phyloP scores from a whole-genome alignment of 1,140 invertebrate genomes.

The Steinernema feltiae region DNA sequence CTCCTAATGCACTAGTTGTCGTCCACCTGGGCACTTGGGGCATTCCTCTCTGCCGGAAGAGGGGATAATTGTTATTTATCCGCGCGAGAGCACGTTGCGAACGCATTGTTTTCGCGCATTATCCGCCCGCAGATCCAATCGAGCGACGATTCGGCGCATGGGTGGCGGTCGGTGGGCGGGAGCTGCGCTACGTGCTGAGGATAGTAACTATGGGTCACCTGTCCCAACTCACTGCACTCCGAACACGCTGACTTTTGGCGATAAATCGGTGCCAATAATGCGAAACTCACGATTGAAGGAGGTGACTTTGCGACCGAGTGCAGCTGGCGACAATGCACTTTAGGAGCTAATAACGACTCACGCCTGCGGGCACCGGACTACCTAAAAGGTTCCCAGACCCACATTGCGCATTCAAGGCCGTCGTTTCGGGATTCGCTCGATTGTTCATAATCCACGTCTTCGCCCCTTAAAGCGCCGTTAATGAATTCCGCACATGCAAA shows the following conservation, averaged over 20 bases:
- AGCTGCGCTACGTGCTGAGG: too few relatives aligned
- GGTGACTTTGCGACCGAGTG: too few relatives aligned
- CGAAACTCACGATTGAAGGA: too few relatives aligned
- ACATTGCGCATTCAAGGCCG: neutral
- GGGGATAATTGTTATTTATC: constrained; percentile 8
- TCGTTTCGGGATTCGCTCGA: neutral
- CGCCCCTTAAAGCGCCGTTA: neutral
- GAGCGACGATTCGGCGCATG: neutral
- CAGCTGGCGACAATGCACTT: too few relatives aligned
- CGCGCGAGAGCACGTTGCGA: neutral
- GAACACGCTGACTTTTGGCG: too few relatives aligned
- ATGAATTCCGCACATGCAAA: neutral
- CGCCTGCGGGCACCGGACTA: too few relatives aligned
- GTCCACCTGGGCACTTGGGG: neutral
- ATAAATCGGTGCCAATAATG: too few relatives aligned
- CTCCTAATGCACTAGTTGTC: neutral
- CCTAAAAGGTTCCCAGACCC: too few relatives aligned
- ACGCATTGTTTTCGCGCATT: constrained; percentile 10
- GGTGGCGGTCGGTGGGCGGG: neutral
- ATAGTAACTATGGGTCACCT: too few relatives aligned
- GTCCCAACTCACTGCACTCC: neutral
- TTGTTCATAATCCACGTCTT: neutral
- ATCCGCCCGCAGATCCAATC: neutral
- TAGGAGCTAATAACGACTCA: too few relatives aligned
- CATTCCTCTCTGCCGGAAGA: too few relatives aligned